Evolutionary conservation across 2,113 vertebrate species (phyloP).

Genomic region (Perognathus longimembris): DNA sequence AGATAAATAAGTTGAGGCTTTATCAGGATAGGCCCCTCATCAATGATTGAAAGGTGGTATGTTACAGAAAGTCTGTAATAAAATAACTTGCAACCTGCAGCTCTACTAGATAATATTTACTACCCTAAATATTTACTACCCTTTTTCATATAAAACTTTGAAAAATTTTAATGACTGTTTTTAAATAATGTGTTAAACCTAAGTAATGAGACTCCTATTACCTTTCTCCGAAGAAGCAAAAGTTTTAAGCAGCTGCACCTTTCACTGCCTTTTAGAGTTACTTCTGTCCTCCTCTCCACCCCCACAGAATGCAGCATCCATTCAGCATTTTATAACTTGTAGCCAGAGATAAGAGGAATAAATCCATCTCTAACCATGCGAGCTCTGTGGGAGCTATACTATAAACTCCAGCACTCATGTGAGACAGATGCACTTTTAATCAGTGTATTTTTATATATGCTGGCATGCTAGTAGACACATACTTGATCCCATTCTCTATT

Average conservation of each 20-base stretch:
- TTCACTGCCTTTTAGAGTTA: conserved; percentile 10
- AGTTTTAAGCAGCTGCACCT: background rate
- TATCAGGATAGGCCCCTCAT: background rate
- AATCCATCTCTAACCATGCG: conserved; percentile 33
- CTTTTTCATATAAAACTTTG: background rate
- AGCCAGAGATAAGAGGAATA: conserved; percentile 61
- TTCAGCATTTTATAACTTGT: conserved; percentile 48
- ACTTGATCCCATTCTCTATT: conserved; percentile 49
- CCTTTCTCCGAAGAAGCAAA: conserved; percentile 41
- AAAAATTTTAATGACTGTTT: background rate
- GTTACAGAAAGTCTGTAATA: background rate
- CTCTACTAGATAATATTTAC: no score
- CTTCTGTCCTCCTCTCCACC: background rate
- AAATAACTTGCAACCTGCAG: background rate
- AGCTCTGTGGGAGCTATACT: background rate
- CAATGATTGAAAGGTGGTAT: background rate
- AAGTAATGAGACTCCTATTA: background rate
- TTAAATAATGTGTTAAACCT: background rate
- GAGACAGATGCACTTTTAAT: conserved; percentile 44
- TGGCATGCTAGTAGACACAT: background rate
- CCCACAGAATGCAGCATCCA: background rate
- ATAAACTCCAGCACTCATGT: background rate
- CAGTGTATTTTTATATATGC: conserved; percentile 28
- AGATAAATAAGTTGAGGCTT: background rate
- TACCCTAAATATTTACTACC: background rate